Conservation (phyloP, 2,888 invertebrate species). For the Synergus umbraculus region DNA sequence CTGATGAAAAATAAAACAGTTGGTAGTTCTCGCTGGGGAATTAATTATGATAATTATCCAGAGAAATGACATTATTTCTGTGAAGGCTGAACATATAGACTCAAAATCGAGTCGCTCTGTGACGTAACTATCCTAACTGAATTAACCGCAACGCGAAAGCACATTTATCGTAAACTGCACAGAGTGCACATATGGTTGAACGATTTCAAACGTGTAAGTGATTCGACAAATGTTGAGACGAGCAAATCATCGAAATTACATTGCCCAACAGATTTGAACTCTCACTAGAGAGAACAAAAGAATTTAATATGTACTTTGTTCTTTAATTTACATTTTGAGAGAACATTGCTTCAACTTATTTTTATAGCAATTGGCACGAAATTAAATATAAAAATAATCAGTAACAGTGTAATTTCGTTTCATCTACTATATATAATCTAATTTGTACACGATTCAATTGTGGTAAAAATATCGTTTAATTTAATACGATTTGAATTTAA, state of each 20-base stretch:
- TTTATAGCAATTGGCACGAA: too few relatives aligned
- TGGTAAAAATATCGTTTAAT: too few relatives aligned
- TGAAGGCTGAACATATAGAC: background rate
- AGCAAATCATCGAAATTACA: constrained; percentile 47
- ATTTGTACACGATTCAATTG: too few relatives aligned
- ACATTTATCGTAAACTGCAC: constrained; percentile 51
- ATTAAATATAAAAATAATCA: too few relatives aligned
- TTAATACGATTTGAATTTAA: background rate
- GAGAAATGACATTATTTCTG: constrained; percentile 1
- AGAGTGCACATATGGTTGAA: constrained; percentile 56
- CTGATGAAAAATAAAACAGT: too few relatives aligned
- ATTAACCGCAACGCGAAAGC: constrained; percentile 12
- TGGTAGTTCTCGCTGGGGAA: too few relatives aligned
- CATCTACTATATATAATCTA: too few relatives aligned
- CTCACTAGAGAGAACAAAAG: background rate
- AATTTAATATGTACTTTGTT: too few relatives aligned
- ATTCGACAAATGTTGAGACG: constrained; percentile 53
- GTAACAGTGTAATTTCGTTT: too few relatives aligned
- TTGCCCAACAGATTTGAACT: background rate
- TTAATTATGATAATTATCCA: constrained; percentile 16
- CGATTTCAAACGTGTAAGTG: constrained; percentile 43
- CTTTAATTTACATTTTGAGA: too few relatives aligned
- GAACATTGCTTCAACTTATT: too few relatives aligned
- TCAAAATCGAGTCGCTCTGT: background rate
- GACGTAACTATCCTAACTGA: constrained; percentile 40